phyloP scores from a whole-genome alignment of 1,140 invertebrate genomes.

The Lethocerus indicus region DNA sequence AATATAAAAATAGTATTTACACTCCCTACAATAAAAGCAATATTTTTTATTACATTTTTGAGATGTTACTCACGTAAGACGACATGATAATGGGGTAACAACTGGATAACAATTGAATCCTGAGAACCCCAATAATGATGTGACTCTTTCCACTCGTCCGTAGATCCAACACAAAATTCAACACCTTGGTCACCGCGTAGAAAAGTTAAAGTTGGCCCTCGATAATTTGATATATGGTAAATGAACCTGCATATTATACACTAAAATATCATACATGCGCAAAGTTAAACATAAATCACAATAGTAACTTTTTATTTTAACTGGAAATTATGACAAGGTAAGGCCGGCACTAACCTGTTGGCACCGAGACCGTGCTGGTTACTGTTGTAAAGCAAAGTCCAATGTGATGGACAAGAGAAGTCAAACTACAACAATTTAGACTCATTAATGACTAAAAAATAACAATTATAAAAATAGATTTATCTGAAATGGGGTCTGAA shows the following conservation, averaged over 20 bases:
- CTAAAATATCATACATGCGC: no score
- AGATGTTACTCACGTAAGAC: constrained; percentile 28
- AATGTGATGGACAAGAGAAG: constrained; percentile 48
- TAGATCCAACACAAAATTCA: constrained; percentile 56
- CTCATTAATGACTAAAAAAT: neutral
- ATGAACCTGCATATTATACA: constrained; percentile 51
- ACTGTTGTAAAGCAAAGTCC: constrained; percentile 69
- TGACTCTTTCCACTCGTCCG: constrained; percentile 71
- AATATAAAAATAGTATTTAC: no score
- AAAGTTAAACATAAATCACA: no score
- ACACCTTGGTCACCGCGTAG: constrained; percentile 46
- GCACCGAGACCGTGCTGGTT: constrained; percentile 65
- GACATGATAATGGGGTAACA: constrained; percentile 52
- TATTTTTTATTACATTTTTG: no score
- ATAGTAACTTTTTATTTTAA: no score
- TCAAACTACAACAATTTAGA: constrained; percentile 20
- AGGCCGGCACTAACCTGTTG: constrained; percentile 50
- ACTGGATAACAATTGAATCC: constrained; percentile 56
- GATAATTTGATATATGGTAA: constrained; percentile 71
- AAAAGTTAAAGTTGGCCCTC: constrained; percentile 65
- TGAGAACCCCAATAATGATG: constrained; percentile 69
- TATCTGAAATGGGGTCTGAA: neutral
- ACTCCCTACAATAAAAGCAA: no score
- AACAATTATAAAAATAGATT: neutral
- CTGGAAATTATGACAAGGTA: no score